These are phyloP conservation scores for Hyles euphorbiae DNA, from an alignment of 1,140 invertebrate species.

Conservation along the genomic window DNA sequence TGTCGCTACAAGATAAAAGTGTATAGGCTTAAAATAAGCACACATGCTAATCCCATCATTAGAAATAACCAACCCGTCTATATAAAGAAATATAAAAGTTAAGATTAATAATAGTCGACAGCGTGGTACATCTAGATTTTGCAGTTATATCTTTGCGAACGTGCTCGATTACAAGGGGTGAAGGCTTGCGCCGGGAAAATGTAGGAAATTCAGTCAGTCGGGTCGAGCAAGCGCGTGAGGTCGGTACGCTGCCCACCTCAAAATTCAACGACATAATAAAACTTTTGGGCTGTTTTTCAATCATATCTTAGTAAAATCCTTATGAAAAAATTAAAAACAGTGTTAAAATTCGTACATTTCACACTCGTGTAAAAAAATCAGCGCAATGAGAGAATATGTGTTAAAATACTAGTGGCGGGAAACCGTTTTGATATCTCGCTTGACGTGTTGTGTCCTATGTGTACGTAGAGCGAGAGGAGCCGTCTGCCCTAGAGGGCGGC, in stretches of 20 bases:
- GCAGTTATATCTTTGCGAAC: slow-evolving; percentile 50
- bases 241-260: slow-evolving; percentile 40
- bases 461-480: slow-evolving; percentile 68
- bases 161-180: slow-evolving; percentile 73
- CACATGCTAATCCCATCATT: no score
- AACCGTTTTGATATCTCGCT: slow-evolving; percentile 72
- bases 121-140: slow-evolving; percentile 39
- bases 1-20: no score
- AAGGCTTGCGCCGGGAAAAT: slow-evolving; percentile 73
- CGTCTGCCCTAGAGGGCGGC: slow-evolving; percentile 71
- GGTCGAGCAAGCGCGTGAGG: slow-evolving; percentile 54
- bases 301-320: slow-evolving; percentile 36
- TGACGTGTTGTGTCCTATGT: slow-evolving; percentile 74
- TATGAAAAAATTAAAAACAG: slow-evolving; percentile 16
- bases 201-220: slow-evolving; percentile 70
- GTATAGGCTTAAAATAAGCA: no score
- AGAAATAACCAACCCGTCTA: background rate
- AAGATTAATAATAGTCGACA: background rate
- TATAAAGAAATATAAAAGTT: no score
- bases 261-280: slow-evolving; percentile 43
- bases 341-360: slow-evolving; percentile 18
- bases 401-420: slow-evolving; percentile 71
- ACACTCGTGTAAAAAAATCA: slow-evolving; percentile 9
- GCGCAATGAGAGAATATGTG: slow-evolving; percentile 42
- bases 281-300: slow-evolving; percentile 60